Conservation (phyloP, 2,888 invertebrate species). For the Pediacus dermestoides region DNA sequence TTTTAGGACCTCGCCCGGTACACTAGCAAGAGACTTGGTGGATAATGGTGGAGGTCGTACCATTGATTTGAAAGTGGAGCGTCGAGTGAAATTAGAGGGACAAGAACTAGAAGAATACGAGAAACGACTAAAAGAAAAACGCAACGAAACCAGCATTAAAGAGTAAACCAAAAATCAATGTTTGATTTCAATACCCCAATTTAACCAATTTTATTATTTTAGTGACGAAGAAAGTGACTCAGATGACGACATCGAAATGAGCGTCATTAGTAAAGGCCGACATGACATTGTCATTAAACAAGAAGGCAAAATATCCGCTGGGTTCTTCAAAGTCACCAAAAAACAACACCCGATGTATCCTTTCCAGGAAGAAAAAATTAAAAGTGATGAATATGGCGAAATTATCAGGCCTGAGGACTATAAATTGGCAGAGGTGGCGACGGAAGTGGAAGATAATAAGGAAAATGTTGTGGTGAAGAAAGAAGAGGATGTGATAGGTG, state of each 20-base stretch:
- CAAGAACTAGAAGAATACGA: slow-evolving; percentile 73
- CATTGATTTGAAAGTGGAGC: slow-evolving; percentile 67
- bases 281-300: slow-evolving; percentile 87
- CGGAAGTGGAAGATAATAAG: slow-evolving; percentile 66
- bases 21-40: slow-evolving; percentile 72
- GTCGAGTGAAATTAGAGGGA: slow-evolving; percentile 72
- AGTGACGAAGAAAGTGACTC: slow-evolving; percentile 79
- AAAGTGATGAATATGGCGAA: slow-evolving; percentile 96
- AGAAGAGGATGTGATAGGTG: slow-evolving; percentile 53
- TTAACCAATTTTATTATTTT: too few relatives aligned
- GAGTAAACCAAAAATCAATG: slow-evolving; percentile 34
- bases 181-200: slow-evolving; percentile 5
- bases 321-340: slow-evolving; percentile 84
- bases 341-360: slow-evolving; percentile 97
- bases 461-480: slow-evolving; percentile 63
- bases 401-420: slow-evolving; percentile 91
- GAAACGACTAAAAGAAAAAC: slow-evolving; percentile 60
- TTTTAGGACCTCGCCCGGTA: slow-evolving; percentile 73
- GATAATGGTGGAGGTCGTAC: slow-evolving; percentile 72
- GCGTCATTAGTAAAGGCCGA: slow-evolving; percentile 71
- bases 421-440: slow-evolving; percentile 69
- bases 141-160: slow-evolving; percentile 33
- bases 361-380: slow-evolving; percentile 84
- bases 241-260: slow-evolving; percentile 81
- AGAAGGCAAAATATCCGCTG: slow-evolving; percentile 61